A percentile compares a stretch with the other conserved stretches of the same genome.
phyloP scores from a whole-genome alignment of 53 echinoderm and acorn worm genomes.

The Mesocentrotus franciscanus region DNA sequence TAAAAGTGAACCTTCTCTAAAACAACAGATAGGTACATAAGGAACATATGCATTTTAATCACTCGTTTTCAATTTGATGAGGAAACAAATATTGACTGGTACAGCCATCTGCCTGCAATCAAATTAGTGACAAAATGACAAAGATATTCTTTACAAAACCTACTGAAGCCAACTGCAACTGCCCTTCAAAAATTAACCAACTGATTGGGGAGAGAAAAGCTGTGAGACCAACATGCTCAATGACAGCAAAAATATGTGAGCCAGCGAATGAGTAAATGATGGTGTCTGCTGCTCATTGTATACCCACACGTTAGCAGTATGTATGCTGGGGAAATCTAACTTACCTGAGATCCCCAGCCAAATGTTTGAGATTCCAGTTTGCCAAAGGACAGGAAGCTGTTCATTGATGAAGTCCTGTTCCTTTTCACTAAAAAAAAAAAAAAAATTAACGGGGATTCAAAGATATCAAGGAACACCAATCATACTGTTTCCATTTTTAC shows the following conservation, averaged over 20 bases:
- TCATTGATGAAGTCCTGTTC: slow-evolving; percentile 78
- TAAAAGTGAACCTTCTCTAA: background rate
- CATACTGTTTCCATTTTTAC: too few species aligned
- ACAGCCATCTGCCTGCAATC: too few species aligned
- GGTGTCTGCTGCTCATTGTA: background rate
- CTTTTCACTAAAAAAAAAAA: slow-evolving; percentile 35
- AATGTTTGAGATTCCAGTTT: slow-evolving; percentile 65
- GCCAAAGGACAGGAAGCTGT: slow-evolving; percentile 67
- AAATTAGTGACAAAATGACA: too few species aligned
- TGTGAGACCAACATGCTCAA: too few species aligned
- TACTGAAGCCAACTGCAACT: too few species aligned
- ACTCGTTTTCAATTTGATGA: too few species aligned
- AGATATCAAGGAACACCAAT: background rate
- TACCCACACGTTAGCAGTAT: background rate
- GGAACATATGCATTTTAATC: too few species aligned
- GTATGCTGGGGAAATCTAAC: background rate
- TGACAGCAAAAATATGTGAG: background rate
- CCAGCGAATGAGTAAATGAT: background rate
- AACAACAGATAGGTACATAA: background rate
- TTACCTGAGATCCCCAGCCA: slow-evolving; percentile 79
- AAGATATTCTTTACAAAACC: too few species aligned
- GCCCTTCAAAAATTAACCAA: too few species aligned
- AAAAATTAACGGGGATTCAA: background rate
- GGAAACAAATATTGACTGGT: too few species aligned
- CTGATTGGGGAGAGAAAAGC: too few species aligned